phyloP scores from a whole-genome alignment of 2,888 invertebrate genomes.

The Ormyrus nitidulus region DNA sequence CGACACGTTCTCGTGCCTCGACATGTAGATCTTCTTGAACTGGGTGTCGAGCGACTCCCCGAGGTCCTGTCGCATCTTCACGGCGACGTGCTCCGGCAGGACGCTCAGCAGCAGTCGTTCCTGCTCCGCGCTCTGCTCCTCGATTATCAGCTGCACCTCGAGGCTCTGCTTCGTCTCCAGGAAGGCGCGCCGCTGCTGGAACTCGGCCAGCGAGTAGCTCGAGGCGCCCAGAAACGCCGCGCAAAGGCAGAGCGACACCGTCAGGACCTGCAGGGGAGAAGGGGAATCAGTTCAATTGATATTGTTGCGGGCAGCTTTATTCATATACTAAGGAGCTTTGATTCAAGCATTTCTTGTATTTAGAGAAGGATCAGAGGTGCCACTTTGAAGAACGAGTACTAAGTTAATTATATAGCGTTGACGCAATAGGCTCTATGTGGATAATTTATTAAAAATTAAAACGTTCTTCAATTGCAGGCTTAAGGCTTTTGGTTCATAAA shows the following conservation, averaged over 20 bases:
- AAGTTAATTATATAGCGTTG: too few relatives aligned
- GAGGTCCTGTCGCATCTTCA: slow-evolving; percentile 96
- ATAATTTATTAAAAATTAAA: too few relatives aligned
- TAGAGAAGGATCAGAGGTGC: too few relatives aligned
- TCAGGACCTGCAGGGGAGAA: slow-evolving; percentile 64
- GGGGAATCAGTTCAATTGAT: neutral
- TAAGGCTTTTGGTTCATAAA: too few relatives aligned
- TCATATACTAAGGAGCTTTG: neutral
- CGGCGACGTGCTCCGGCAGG: slow-evolving; percentile 95
- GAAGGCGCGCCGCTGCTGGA: slow-evolving; percentile 91
- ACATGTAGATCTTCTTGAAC: slow-evolving; percentile 98
- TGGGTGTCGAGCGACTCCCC: slow-evolving; percentile 92
- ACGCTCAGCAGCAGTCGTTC: slow-evolving; percentile 94
- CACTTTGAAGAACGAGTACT: too few relatives aligned
- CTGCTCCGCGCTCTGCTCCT: slow-evolving; percentile 95
- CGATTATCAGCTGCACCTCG: slow-evolving; percentile 93
- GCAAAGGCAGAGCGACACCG: slow-evolving; percentile 72
- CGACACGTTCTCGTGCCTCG: slow-evolving; percentile 97
- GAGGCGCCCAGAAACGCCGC: slow-evolving; percentile 86
- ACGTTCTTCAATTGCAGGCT: too few relatives aligned
- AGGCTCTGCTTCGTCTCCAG: slow-evolving; percentile 93
- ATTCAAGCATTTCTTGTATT: too few relatives aligned
- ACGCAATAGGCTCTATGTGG: too few relatives aligned
- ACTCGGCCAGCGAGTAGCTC: slow-evolving; percentile 86
- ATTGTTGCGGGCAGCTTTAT: neutral